Percentiles rank a stretch among this genome's conserved stretches.
Conservation (phyloP, 2,888 invertebrate species). For the Ecdyonurus torrentis region DNA sequence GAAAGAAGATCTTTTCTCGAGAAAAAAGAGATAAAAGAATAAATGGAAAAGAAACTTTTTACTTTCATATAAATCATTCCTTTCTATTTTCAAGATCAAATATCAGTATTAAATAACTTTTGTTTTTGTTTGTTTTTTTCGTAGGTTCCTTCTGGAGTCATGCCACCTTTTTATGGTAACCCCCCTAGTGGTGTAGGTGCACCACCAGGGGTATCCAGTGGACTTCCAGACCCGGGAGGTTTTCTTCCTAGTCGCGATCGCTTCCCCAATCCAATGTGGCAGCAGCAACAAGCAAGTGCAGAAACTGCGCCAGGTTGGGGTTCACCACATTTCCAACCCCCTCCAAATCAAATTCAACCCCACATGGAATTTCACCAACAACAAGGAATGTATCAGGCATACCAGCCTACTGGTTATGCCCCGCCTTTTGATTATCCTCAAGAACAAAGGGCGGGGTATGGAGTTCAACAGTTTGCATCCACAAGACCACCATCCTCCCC, state of each 20-base stretch:
- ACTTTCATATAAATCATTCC: too few species aligned
- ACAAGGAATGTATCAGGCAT: background rate
- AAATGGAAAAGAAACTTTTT: background rate
- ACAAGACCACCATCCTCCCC: background rate
- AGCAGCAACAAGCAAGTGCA: background rate
- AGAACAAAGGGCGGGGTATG: background rate
- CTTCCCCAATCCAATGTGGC: conserved; percentile 5
- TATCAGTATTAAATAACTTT: background rate
- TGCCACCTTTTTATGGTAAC: background rate
- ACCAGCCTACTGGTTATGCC: background rate
- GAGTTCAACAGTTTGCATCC: background rate
- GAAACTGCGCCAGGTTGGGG: background rate
- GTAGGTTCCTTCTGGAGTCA: background rate
- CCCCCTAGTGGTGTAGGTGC: background rate
- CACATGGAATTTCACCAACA: conserved; percentile 1
- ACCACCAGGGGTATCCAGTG: background rate
- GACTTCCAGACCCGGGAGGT: background rate
- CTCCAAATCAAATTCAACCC: background rate
- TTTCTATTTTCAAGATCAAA: background rate
- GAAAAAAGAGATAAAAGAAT: background rate
- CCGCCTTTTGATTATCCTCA: background rate
- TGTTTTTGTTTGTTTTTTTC: background rate
- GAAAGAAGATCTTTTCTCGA: background rate
- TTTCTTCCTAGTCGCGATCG: background rate
- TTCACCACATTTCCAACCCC: background rate